Evolutionary conservation across 92 coral and sea anemone genomes (phyloP).

Genomic region (Zoanthus sansibaricus): DNA sequence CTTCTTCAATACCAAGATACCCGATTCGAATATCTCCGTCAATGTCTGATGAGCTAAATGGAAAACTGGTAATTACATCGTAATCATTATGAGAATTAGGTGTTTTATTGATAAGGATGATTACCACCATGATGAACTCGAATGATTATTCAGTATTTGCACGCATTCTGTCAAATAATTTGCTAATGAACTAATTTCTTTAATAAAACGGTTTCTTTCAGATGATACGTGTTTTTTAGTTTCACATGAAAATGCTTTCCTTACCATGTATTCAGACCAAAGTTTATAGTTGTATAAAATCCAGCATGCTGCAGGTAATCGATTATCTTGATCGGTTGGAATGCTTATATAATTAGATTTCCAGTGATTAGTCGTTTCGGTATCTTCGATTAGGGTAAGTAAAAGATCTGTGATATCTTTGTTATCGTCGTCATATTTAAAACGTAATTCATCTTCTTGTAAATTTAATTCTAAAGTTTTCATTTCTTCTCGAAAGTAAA

Average conservation of each 20-base stretch:
- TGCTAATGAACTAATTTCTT: neutral
- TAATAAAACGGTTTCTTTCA: neutral
- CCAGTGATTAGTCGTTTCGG: neutral
- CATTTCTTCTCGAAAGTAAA: neutral
- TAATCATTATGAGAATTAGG: neutral
- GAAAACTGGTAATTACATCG: neutral
- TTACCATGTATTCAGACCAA: neutral
- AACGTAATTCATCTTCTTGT: neutral
- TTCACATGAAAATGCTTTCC: neutral
- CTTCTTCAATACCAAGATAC: neutral
- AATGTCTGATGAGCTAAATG: neutral
- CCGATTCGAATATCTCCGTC: slow-evolving; percentile 1
- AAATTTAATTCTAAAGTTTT: neutral
- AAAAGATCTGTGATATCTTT: neutral
- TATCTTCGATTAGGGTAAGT: neutral
- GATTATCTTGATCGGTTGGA: neutral
- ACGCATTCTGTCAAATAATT: neutral
- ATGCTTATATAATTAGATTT: neutral
- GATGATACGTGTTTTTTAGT: neutral
- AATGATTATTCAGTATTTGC: neutral
- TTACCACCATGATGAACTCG: neutral
- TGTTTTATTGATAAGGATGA: neutral
- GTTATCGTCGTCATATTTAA: neutral
- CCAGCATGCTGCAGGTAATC: neutral
- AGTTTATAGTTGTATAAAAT: no score